Conservation (phyloP, 2,888 invertebrate genomes). For the Hyposoter didymator region DNA sequence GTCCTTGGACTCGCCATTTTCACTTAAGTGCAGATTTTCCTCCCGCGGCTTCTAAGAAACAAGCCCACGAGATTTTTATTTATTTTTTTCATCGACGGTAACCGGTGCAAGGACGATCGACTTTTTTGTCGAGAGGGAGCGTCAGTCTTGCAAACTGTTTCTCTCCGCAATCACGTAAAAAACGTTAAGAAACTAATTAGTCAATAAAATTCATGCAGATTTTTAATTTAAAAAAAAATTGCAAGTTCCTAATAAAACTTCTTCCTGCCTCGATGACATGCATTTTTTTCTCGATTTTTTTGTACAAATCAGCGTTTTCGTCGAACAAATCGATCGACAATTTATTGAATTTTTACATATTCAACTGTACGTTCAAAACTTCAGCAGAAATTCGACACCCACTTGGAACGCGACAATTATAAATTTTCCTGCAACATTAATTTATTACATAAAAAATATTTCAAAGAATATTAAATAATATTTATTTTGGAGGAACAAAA, state of each 20-base stretch:
- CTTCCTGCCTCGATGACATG: too few species aligned
- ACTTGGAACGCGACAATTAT: too few species aligned
- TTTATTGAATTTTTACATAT: too few species aligned
- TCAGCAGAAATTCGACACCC: too few species aligned
- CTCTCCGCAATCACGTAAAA: conserved; percentile 36
- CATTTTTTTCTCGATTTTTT: neutral
- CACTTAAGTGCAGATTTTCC: conserved; percentile 22
- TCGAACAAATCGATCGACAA: too few species aligned
- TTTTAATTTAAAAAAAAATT: neutral
- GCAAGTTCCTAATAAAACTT: neutral
- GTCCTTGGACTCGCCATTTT: conserved; percentile 62
- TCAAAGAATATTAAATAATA: too few species aligned
- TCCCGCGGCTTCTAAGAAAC: neutral
- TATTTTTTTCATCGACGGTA: conserved; percentile 49
- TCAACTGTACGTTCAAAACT: too few species aligned
- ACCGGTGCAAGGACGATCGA: conserved; percentile 70
- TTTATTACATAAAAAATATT: too few species aligned
- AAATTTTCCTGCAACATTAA: too few species aligned
- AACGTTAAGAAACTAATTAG: neutral
- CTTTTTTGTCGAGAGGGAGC: conserved; percentile 48
- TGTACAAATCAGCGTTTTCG: too few species aligned
- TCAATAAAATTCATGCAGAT: conserved; percentile 7
- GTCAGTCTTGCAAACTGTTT: conserved; percentile 48
- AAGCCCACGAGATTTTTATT: conserved; percentile 38
- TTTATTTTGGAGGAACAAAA: too few species aligned